A percentile compares a stretch with the other conserved stretches of the same genome.
phyloP scores from a whole-genome alignment of 2,113 vertebrate species.

The Paralichthys olivaceus region DNA sequence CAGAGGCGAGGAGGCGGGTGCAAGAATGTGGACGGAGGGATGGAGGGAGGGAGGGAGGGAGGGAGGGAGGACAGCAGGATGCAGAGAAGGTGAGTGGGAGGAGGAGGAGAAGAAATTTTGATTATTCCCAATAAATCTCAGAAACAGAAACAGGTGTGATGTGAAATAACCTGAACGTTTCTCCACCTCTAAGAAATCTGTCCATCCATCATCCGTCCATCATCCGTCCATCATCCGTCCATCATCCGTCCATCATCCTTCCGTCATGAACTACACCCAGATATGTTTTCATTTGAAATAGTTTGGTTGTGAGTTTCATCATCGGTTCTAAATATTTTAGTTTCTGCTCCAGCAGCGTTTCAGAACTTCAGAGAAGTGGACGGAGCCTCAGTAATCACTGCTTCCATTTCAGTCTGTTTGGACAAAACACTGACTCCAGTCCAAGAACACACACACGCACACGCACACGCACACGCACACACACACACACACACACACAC shows the following conservation, averaged over 20 bases:
- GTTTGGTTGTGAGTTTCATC: not conserved
- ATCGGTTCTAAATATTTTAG: too few species aligned
- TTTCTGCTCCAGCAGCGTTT: too few species aligned
- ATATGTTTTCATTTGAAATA: too few species aligned
- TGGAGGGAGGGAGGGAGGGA: slow-evolving; percentile 2
- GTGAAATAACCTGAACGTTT: too few species aligned
- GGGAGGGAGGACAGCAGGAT: slow-evolving; percentile 22
- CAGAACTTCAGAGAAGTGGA: too few species aligned
- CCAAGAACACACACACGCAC: slow-evolving; percentile 54
- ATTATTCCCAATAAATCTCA: slow-evolving; percentile 37
- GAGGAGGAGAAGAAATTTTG: not conserved
- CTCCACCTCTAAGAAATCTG: too few species aligned
- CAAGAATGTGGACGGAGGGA: slow-evolving; percentile 31
- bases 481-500: slow-evolving; percentile 10
- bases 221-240: too few species aligned
- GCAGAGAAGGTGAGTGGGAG: not conserved
- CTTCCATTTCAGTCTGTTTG: too few species aligned
- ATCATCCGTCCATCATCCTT: too few species aligned
- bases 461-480: slow-evolving; percentile 37
- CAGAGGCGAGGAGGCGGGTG: not conserved
- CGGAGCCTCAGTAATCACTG: too few species aligned
- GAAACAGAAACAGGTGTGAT: too few species aligned
- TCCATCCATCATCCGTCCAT: too few species aligned
- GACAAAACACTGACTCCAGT: slow-evolving; percentile 25
- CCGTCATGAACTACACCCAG: not conserved